phyloP scores from a whole-genome alignment of 1,140 invertebrate genomes.

The Anthonomus grandis region DNA sequence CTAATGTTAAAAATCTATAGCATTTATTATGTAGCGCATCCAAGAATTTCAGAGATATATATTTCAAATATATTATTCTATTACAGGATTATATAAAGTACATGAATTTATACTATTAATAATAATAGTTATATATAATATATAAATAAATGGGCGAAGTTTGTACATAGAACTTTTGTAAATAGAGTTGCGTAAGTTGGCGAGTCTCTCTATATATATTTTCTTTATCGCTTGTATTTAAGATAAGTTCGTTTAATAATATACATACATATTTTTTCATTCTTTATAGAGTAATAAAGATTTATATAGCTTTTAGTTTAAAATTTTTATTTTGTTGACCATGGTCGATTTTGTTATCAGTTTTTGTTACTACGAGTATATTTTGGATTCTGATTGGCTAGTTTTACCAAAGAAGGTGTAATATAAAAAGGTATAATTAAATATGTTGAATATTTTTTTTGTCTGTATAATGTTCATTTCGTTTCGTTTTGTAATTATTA shows the following conservation, averaged over 20 bases:
- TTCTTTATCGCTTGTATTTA: no score
- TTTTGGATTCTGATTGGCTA: slow-evolving; percentile 42
- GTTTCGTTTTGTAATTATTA: slow-evolving; percentile 35
- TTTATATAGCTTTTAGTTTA: slow-evolving; percentile 19
- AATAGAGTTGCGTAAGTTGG: no score
- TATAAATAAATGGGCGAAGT: slow-evolving; percentile 2
- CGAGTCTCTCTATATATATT: no score
- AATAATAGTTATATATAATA: slow-evolving; percentile 34
- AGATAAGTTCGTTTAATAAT: slow-evolving; percentile 1
- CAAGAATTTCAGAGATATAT: slow-evolving; percentile 43
- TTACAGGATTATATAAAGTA: slow-evolving; percentile 37
- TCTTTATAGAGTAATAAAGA: no score
- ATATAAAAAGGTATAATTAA: slow-evolving; percentile 40
- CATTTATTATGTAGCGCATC: slow-evolving; percentile 46
- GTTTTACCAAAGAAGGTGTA: slow-evolving; percentile 48
- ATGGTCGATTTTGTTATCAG: slow-evolving; percentile 3
- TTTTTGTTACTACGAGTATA: slow-evolving; percentile 35
- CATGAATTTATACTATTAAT: slow-evolving; percentile 41
- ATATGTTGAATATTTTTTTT: slow-evolving; percentile 28
- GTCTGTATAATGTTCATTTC: slow-evolving; percentile 33
- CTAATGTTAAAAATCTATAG: slow-evolving; percentile 45
- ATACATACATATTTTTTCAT: slow-evolving; percentile 1
- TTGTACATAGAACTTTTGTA: slow-evolving; percentile 32
- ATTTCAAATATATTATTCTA: slow-evolving; percentile 41
- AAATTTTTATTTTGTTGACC: slow-evolving; percentile 14